Base-by-base conservation (phyloP, 2,113 vertebrate species). In the Elanoides forficatus region DNA sequence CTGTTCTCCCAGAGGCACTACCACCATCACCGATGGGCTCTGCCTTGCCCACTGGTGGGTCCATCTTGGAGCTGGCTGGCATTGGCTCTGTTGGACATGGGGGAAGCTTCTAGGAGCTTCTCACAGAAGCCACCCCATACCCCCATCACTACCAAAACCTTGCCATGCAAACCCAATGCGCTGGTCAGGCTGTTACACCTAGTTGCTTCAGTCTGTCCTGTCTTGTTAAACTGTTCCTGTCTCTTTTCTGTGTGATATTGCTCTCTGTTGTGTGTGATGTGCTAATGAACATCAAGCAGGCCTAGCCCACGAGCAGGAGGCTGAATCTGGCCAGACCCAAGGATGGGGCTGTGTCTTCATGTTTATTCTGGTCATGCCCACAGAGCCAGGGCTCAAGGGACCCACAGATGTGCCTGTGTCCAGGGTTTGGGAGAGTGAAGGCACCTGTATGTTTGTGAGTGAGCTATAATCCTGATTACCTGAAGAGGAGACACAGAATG, bases 11-110 rank as follows among this genome's bases (percentile, higher is more conserved):
- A 63, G 22, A 76, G 27, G 8, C 1, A 0, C 15, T 38, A 48
- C 22, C 22, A 29, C 36, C 0, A 0, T n/a, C 1, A 0, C 38
- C 72, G 50, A 26, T 52, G 25, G 25, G 50, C 14, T 72, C 0
- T 2, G 43, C 20, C 8, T 55, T 36, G 40, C 19, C 15, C 7
- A 16, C 32, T 4, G 2, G 4, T 1, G 1, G 19, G 17, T 34
- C 58, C 19, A 3, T 38, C 34, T 59, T 52, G 38, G 15, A 62
- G 47, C 25, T 0, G 1, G 11, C n/a, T 56, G 22, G 15, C 15
- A 18, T 29, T 34, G 19, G 8, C 13, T 72, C 2, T 27, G 2
- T 40, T 0, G 0, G 19, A 32, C 11, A 11, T 11, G 2, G 15
- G 9, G 12, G 10, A 83, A 47, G 10, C 14, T 82, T 82, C 17